Percentiles rank a stretch among this genome's conserved stretches.
Conservation (phyloP, 2,113 vertebrate species). For the Lophius piscatorius region DNA sequence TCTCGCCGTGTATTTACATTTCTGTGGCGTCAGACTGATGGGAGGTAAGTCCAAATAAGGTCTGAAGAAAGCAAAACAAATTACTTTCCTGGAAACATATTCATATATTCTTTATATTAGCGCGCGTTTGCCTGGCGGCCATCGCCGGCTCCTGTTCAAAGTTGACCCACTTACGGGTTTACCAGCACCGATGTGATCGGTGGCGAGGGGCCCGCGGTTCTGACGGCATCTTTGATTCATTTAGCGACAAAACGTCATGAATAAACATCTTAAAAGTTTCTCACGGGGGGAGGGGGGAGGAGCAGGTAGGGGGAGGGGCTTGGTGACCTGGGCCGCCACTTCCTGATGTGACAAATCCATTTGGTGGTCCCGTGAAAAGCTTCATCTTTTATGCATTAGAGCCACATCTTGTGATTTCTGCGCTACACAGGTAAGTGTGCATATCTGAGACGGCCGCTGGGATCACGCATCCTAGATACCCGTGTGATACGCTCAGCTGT, state of each 20-base stretch:
- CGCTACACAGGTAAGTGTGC: conserved; percentile 61
- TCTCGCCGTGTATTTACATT: conserved; percentile 46
- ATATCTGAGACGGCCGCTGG: conserved; percentile 55
- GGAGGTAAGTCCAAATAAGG: conserved; percentile 44
- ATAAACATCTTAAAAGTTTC: not conserved
- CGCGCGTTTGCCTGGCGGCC: conserved; percentile 58
- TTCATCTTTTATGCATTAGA: conserved; percentile 53
- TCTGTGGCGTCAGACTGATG: conserved; percentile 45
- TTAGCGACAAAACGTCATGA: not conserved
- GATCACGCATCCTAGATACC: conserved; percentile 50
- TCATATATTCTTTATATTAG: conserved; percentile 68
- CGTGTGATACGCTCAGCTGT: conserved; percentile 47
- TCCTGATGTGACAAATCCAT: conserved; percentile 1
- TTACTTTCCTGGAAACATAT: conserved; percentile 50
- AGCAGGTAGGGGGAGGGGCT: too few relatives aligned
- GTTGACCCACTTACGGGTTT: conserved; percentile 62
- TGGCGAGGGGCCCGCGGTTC: not conserved
- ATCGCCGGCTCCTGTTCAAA: conserved; percentile 61
- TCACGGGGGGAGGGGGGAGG: conserved; percentile 2
- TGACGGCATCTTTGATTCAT: not conserved
- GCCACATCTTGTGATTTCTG: conserved; percentile 28
- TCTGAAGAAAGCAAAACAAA: conserved; percentile 52
- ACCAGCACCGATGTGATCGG: conserved; percentile 38
- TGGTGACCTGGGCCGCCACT: not conserved
- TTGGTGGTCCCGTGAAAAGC: conserved; percentile 29